These are phyloP conservation scores for Conops quadrifasciatus DNA, from an alignment of 2,888 invertebrate genomes.

Conservation along the genomic window DNA sequence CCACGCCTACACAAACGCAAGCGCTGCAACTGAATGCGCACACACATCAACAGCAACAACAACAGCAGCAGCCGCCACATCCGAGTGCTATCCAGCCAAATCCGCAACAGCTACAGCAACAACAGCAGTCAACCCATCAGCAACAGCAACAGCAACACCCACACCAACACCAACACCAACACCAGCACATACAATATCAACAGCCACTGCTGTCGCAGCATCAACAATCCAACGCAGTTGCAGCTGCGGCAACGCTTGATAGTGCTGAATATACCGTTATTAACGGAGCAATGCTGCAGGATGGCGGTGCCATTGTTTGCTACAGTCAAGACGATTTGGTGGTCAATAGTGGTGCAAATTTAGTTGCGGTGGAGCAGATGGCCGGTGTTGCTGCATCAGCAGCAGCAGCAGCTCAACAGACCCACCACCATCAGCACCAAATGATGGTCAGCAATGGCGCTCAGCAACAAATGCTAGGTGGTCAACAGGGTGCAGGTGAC, in stretches of 20 bases:
- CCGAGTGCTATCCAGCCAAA: conserved; percentile 46
- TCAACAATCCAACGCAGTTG: conserved; percentile 38
- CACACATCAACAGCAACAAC: conserved; percentile 36
- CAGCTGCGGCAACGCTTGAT: conserved; percentile 50
- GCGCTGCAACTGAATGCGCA: conserved; percentile 49
- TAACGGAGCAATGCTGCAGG: conserved; percentile 61
- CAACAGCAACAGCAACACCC: conserved; percentile 33
- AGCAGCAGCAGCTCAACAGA: conserved; percentile 33
- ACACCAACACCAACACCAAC: conserved; percentile 44
- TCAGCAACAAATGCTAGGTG: conserved; percentile 23
- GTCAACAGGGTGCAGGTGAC: conserved; percentile 49
- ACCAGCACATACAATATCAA: conserved; percentile 38
- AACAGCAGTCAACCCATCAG: conserved; percentile 40
- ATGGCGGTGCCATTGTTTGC: conserved; percentile 59
- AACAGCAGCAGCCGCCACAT: conserved; percentile 35
- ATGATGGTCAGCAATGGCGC: conserved; percentile 30
- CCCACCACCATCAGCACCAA: conserved; percentile 44
- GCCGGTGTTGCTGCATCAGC: conserved; percentile 45
- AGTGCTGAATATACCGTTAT: conserved; percentile 59
- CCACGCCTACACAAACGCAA: conserved; percentile 48
- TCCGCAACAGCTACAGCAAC: conserved; percentile 49
- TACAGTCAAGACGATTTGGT: conserved; percentile 55
- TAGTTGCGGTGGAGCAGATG: conserved; percentile 59
- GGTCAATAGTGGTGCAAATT: conserved; percentile 52
- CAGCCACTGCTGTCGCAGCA: conserved; percentile 43